Percentiles rank a stretch among this genome's conserved stretches.
Conservation (phyloP, 2,797 vertebrate genomes). For the Holocentrus rufus region DNA sequence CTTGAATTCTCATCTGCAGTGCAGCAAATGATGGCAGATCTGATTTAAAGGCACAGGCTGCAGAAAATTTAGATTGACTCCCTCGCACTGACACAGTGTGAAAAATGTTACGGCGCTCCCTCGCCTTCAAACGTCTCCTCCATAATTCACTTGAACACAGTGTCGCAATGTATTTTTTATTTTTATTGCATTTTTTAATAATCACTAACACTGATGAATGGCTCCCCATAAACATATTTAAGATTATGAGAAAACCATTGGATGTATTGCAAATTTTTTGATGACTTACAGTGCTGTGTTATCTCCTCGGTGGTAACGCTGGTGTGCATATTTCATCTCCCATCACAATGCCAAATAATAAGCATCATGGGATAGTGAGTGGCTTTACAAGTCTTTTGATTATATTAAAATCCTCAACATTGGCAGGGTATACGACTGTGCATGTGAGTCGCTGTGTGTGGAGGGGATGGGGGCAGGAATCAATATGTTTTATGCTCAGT, state of each 20-base stretch:
- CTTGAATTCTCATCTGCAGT: constrained; percentile 71
- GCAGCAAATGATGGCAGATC: constrained; percentile 68
- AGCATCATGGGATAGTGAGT: constrained; percentile 36
- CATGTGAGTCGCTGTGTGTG: neutral
- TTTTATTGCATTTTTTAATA: constrained; percentile 59
- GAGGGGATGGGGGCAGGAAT: neutral
- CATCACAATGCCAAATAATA: constrained; percentile 59
- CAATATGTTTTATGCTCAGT: neutral
- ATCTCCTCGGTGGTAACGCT: constrained; percentile 50
- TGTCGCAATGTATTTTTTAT: constrained; percentile 55
- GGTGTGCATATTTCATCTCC: constrained; percentile 53
- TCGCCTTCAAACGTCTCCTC: constrained; percentile 51
- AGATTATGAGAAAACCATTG: constrained; percentile 62
- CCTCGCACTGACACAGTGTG: constrained; percentile 26
- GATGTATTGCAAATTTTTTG: constrained; percentile 44
- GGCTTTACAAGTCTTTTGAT: constrained; percentile 41
- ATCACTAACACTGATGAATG: constrained; percentile 68
- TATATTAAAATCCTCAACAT: constrained; percentile 50
- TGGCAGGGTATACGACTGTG: constrained; percentile 25
- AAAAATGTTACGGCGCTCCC: constrained; percentile 43
- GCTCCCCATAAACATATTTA: constrained; percentile 62
- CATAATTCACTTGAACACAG: constrained; percentile 63
- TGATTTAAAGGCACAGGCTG: constrained; percentile 71
- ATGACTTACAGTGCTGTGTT: constrained; percentile 51
- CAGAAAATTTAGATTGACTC: constrained; percentile 49